Percentiles rank a stretch among this genome's conserved stretches.
These are phyloP conservation scores for Pollachius pollachius DNA, from an alignment of 2,113 vertebrate species.

Conservation along the genomic window DNA sequence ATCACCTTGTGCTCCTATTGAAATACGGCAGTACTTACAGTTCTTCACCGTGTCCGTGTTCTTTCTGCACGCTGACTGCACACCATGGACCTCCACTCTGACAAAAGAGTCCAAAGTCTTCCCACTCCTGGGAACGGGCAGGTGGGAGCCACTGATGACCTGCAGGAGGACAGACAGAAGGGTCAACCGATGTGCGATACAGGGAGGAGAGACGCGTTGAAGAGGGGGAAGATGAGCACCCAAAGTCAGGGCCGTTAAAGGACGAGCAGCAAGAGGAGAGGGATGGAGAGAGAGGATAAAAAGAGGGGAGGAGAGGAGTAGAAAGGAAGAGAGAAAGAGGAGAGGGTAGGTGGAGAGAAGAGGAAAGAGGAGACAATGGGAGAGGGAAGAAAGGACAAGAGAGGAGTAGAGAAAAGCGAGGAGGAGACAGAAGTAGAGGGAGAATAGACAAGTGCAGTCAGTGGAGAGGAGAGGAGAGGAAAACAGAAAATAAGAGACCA, in stretches of 20 bases:
- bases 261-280: neutral
- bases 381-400: neutral
- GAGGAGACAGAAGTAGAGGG: neutral
- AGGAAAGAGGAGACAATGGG: neutral
- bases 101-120: conserved; percentile 76
- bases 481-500: too few relatives aligned
- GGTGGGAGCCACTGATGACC: conserved; percentile 84
- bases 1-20: too few relatives aligned
- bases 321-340: neutral
- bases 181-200: too few relatives aligned
- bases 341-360: conserved; percentile 1
- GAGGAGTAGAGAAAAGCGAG: neutral
- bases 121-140: conserved; percentile 52
- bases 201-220: too few relatives aligned
- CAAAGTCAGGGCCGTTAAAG: neutral
- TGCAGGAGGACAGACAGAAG: conserved; percentile 40
- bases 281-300: neutral
- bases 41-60: conserved; percentile 78
- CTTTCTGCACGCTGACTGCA: conserved; percentile 62
- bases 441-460: neutral
- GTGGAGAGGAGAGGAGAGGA: conserved; percentile 17
- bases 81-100: conserved; percentile 79
- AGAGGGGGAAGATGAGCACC: too few relatives aligned
- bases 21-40: conserved; percentile 65
- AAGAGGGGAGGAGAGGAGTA: neutral